A percentile compares a stretch with the other conserved stretches of the same genome.
phyloP scores from a whole-genome alignment of 1,140 invertebrate genomes.

The Diorhabda elongata region DNA sequence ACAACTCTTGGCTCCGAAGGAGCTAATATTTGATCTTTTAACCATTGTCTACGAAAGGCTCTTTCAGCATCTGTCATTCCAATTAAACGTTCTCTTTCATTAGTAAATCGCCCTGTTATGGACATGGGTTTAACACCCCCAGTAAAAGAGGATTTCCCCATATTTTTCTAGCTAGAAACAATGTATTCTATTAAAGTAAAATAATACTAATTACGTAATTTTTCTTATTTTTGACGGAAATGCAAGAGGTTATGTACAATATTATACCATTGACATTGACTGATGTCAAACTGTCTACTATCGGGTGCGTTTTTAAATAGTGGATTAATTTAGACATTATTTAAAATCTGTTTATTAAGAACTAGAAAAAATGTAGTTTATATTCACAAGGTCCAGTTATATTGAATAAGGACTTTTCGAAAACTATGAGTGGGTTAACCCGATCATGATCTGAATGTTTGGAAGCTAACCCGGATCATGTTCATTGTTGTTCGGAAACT shows the following conservation, averaged over 20 bases:
- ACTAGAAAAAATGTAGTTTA: too few species aligned
- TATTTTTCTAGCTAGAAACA: slow-evolving; percentile 8
- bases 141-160: slow-evolving; percentile 49
- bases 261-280: too few species aligned
- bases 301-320: too few species aligned
- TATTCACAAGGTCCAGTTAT: too few species aligned
- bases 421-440: too few species aligned
- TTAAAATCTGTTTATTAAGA: too few species aligned
- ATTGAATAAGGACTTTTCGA: too few species aligned
- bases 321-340: too few species aligned
- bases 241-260: background rate
- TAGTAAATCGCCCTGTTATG: slow-evolving; percentile 67
- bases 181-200: background rate
- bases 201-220: background rate
- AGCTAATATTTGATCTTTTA: slow-evolving; percentile 74
- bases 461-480: too few species aligned
- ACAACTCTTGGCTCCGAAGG: slow-evolving; percentile 66
- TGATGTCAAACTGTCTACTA: too few species aligned
- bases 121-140: slow-evolving; percentile 65
- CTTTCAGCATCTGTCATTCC: slow-evolving; percentile 83
- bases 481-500: too few species aligned
- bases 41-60: slow-evolving; percentile 74
- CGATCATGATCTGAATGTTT: too few species aligned
- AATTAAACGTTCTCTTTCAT: slow-evolving; percentile 69
- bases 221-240: background rate